Percentiles rank a stretch among this genome's conserved stretches.
Evolutionary conservation across 1,140 invertebrate genomes (phyloP).

Genomic region (Lineus longissimus): DNA sequence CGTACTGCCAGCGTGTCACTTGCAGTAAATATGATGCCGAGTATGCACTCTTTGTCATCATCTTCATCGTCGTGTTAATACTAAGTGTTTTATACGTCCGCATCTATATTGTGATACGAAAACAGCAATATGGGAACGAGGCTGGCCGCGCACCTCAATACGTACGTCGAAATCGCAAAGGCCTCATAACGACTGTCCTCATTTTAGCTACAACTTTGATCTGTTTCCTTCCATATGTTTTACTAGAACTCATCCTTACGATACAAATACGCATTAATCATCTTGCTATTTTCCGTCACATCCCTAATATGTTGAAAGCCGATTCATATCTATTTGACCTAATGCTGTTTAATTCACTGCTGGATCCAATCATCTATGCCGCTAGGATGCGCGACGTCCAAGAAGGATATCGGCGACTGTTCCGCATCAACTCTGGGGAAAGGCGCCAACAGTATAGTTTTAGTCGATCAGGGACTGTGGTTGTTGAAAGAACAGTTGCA

Average conservation of each 20-base stretch:
- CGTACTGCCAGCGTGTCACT: slow-evolving; percentile 53
- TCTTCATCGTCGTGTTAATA: slow-evolving; percentile 51
- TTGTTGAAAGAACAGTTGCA: no score
- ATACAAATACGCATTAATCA: slow-evolving; percentile 27
- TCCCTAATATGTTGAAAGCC: slow-evolving; percentile 18
- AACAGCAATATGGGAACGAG: no score
- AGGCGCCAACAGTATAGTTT: no score
- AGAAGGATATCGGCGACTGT: slow-evolving; percentile 26
- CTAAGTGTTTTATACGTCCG: slow-evolving; percentile 32
- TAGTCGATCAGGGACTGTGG: no score
- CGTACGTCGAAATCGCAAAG: slow-evolving; percentile 58
- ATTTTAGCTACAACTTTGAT: slow-evolving; percentile 67
- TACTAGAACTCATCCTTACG: slow-evolving; percentile 37
- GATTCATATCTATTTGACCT: slow-evolving; percentile 44
- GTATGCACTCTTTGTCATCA: slow-evolving; percentile 42
- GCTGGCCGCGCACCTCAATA: slow-evolving; percentile 7
- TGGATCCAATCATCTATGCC: slow-evolving; percentile 69
- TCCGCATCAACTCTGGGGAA: not conserved
- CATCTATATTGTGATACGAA: slow-evolving; percentile 30
- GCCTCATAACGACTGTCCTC: slow-evolving; percentile 64
- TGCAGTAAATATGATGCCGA: slow-evolving; percentile 38
- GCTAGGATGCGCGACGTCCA: slow-evolving; percentile 63
- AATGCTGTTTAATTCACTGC: slow-evolving; percentile 63
- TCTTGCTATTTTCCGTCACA: slow-evolving; percentile 15
- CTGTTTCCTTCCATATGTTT: slow-evolving; percentile 64